Evolutionary conservation across 37 sponge, comb jelly and placozoan genomes (phyloP), one percentile per base, ranked within the genome.

Genomic region (Haliclona indistincta): DNA sequence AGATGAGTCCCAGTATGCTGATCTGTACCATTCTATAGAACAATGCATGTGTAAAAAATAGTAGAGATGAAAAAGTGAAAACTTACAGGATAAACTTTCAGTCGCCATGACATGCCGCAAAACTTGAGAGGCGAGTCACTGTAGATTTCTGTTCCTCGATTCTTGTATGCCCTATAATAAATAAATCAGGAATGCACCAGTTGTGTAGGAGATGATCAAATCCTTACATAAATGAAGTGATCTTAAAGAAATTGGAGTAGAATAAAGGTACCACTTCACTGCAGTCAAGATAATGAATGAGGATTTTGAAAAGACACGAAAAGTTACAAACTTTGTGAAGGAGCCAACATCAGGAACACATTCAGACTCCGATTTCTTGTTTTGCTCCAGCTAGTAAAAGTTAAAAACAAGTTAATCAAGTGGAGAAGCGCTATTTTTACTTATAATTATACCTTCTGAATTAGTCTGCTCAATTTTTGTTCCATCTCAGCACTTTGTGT

Each of bases 11-110:
- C 95, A 28, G 43, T 79, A 41, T 78, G 77, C 30, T 79, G 73
- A 25, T 68, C 86, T 54, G 81, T 93, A 7, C 96, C 96, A 78
- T 91, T 76, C 86, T 89, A 58, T 17, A 70, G n/a, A 1, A n/a
- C 2, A 43, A 55, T 62, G 65, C 7, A 52, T 32, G 4, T 44
- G 17, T 54, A 41, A 75, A 56, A 28, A 75, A 60, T 56, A n/a
- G 29, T 41, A n/a, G 38, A 22, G 2, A 69, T 69, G 29, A 5
- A 22, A 8, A 43, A 43, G 30, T 8, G 2, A 49, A 13, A 28
- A 51, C 88, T 87, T 67, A 93, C 96, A 23, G 93, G 96, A 41
- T 96, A 96, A 20, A 92, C 93, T 51, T 96, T 96, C 67, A 96
- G 87, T 58, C 90, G 63, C 96, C 96, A 96, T 32, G 76, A 65